Percentiles rank a stretch among this genome's conserved stretches.
Conservation (phyloP, 2,888 invertebrate species). For the Patella pellucida region DNA sequence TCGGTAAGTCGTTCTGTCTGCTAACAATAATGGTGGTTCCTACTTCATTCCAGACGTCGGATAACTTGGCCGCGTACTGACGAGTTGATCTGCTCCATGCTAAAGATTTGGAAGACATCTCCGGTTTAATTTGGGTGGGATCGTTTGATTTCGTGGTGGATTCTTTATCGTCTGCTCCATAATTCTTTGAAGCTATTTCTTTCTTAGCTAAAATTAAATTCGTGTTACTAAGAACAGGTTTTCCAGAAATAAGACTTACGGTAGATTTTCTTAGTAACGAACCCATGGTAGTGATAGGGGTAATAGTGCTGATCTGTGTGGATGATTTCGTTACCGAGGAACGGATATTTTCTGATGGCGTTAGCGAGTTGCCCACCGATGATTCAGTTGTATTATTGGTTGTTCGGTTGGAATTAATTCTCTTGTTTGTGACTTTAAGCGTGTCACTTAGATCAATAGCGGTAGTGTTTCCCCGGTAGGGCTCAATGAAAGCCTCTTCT, state of each 20-base stretch:
- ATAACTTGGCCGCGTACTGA: not conserved
- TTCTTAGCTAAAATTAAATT: not conserved
- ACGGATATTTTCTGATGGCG: not conserved
- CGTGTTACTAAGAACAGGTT: not conserved
- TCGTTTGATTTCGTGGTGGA: not conserved
- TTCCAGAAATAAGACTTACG: not conserved
- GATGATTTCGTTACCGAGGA: too few species aligned
- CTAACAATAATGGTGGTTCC: not conserved
- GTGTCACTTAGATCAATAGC: not conserved
- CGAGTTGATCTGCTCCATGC: not conserved
- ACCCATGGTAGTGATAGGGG: not conserved
- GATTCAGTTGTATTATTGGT: not conserved
- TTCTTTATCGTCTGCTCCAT: too few species aligned
- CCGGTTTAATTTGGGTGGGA: not conserved
- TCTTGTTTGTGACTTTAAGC: not conserved
- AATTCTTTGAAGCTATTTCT: not conserved
- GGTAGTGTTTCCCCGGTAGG: not conserved
- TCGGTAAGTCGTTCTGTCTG: not conserved
- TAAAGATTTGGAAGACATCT: not conserved
- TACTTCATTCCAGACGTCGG: conserved; percentile 2
- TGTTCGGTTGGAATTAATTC: not conserved
- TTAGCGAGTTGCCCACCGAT: not conserved
- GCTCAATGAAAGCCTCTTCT: not conserved
- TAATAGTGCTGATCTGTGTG: not conserved
- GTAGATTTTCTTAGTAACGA: not conserved